phyloP scores from a whole-genome alignment of 2,113 vertebrate species.

The Paratilapia polleni region DNA sequence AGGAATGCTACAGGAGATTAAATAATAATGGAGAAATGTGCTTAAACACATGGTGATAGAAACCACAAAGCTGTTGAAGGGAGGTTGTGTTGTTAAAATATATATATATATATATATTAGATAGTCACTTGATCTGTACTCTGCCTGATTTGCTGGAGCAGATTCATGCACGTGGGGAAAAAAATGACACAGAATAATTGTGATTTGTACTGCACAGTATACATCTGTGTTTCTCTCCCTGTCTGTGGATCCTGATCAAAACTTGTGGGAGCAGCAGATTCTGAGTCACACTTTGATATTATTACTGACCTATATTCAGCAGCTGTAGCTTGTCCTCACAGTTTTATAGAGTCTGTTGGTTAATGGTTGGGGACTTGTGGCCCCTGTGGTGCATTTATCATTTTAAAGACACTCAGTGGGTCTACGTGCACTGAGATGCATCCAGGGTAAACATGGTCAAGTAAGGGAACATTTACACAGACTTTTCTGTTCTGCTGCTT shows the following conservation, averaged over 20 bases:
- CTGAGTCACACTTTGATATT: constrained; percentile 54
- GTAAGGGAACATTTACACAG: constrained; percentile 20
- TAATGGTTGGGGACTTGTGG: constrained; percentile 37
- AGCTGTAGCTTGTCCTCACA: constrained; percentile 47
- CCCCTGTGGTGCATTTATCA: constrained; percentile 37
- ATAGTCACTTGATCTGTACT: background rate
- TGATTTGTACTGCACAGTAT: background rate
- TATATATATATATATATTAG: too few species aligned
- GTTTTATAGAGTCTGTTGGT: constrained; percentile 21
- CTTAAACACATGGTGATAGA: background rate
- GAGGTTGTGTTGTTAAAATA: background rate
- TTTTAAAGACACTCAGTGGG: constrained; percentile 19
- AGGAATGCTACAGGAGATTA: constrained; percentile 15
- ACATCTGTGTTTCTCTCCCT: background rate
- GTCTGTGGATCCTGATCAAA: constrained; percentile 13
- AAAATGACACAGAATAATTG: constrained; percentile 7
- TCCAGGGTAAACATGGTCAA: constrained; percentile 10
- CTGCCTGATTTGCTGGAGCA: background rate
- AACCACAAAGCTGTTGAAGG: background rate
- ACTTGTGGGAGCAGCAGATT: constrained; percentile 42
- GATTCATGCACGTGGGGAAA: background rate
- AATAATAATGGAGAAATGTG: constrained; percentile 16
- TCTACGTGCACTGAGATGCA: constrained; percentile 50
- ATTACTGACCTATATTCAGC: constrained; percentile 66
- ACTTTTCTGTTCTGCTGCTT: constrained; percentile 4